Evolutionary conservation across 1,140 invertebrate species (phyloP).

Genomic region (Drosophila punjabiensis): DNA sequence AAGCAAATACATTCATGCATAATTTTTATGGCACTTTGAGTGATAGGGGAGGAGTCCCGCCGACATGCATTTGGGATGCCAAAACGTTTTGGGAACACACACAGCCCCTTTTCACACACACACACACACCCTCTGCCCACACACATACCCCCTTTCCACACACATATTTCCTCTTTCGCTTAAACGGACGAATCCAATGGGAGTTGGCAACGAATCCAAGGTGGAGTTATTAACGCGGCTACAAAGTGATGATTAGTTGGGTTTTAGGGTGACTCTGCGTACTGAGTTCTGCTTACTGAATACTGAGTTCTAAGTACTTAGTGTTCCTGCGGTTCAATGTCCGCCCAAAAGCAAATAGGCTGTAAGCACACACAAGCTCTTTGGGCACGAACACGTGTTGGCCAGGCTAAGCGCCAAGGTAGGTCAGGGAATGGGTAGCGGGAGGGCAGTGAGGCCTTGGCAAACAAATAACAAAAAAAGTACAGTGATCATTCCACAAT

Average conservation of each 20-base stretch:
- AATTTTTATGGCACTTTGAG: slow-evolving; percentile 76
- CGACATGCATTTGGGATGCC: slow-evolving; percentile 73
- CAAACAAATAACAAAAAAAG: slow-evolving; percentile 44
- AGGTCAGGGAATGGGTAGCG: slow-evolving; percentile 54
- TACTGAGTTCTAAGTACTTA: background rate
- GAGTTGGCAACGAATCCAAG: slow-evolving; percentile 34
- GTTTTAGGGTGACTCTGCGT: background rate
- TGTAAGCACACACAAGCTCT: slow-evolving; percentile 13
- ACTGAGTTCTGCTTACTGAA: background rate
- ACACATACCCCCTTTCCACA: slow-evolving; percentile 3
- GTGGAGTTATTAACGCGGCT: slow-evolving; percentile 74
- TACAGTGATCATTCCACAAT: slow-evolving; percentile 15
- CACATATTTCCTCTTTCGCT: slow-evolving; percentile 37
- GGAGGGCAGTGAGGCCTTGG: slow-evolving; percentile 46
- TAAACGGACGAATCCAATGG: slow-evolving; percentile 47
- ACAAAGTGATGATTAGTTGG: slow-evolving; percentile 79
- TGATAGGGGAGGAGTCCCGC: slow-evolving; percentile 43
- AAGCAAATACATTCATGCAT: slow-evolving; percentile 82
- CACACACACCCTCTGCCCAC: too few relatives aligned
- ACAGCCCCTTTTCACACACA: too few relatives aligned
- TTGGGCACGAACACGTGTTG: slow-evolving; percentile 9
- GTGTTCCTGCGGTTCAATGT: slow-evolving; percentile 66
- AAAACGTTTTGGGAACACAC: slow-evolving; percentile 80
- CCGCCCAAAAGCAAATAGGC: slow-evolving; percentile 78
- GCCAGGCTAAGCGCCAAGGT: slow-evolving; percentile 55